Percentiles rank a stretch among this genome's conserved stretches.
Evolutionary conservation across 2,797 vertebrate species (phyloP).

Genomic region (Enteromius treurensis): DNA sequence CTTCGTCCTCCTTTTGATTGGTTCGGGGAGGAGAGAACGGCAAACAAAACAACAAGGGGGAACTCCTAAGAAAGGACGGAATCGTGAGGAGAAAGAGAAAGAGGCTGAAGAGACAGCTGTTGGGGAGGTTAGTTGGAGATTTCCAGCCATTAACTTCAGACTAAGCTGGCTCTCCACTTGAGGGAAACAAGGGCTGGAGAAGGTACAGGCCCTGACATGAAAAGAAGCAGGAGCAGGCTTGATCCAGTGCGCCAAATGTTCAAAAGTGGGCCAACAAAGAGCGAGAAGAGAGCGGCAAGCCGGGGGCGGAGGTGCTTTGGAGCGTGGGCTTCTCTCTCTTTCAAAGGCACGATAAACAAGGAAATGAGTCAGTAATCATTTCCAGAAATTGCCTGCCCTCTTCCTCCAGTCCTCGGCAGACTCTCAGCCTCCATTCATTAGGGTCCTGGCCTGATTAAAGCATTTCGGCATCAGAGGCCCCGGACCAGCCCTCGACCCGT

Average conservation of each 20-base stretch:
- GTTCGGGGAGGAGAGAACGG: slow-evolving; percentile 59
- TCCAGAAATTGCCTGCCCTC: slow-evolving; percentile 75
- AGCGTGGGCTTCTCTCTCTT: slow-evolving; percentile 62
- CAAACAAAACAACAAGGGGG: slow-evolving; percentile 65
- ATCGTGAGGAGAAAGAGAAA: slow-evolving; percentile 59
- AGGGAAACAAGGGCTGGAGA: slow-evolving; percentile 76
- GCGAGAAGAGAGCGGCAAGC: slow-evolving; percentile 61
- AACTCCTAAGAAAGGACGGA: slow-evolving; percentile 67
- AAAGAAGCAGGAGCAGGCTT: slow-evolving; percentile 77
- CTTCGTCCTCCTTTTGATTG: slow-evolving; percentile 65
- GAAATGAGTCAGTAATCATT: slow-evolving; percentile 86
- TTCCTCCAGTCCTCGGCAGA: slow-evolving; percentile 71
- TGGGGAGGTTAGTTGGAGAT: slow-evolving; percentile 84
- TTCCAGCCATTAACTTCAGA: slow-evolving; percentile 83
- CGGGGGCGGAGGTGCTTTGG: slow-evolving; percentile 60
- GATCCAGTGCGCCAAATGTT: slow-evolving; percentile 81
- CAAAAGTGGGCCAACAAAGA: slow-evolving; percentile 81
- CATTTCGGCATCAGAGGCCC: slow-evolving; percentile 67
- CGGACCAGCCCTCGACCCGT: slow-evolving; percentile 12
- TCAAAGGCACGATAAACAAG: slow-evolving; percentile 86
- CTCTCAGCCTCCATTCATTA: slow-evolving; percentile 79
- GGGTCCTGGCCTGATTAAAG: slow-evolving; percentile 79
- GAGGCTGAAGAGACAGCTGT: slow-evolving; percentile 77
- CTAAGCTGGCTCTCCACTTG: slow-evolving; percentile 77
- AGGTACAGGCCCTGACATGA: slow-evolving; percentile 70